phyloP scores from a whole-genome alignment of 92 coral and sea anemone genomes.

The Pocillopora meandrina region DNA sequence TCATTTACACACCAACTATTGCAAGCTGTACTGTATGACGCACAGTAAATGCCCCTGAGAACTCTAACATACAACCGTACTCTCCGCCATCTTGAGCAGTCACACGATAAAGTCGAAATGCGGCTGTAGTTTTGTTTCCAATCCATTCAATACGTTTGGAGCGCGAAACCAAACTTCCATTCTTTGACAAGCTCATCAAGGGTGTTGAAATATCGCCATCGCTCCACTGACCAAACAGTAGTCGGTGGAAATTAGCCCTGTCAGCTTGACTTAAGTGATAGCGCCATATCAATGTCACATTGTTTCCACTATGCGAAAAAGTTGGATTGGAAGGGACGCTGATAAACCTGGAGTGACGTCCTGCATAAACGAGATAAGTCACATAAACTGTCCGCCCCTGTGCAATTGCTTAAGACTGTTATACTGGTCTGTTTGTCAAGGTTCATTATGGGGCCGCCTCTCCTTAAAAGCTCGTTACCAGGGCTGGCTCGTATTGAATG shows the following conservation, averaged over 20 bases:
- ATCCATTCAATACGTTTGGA: conserved; percentile 15
- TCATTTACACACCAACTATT: conserved; percentile 32
- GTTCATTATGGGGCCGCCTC: too few relatives aligned
- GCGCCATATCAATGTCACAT: conserved; percentile 47
- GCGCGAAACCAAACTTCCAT: conserved; percentile 4
- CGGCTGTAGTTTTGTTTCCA: conserved; percentile 21
- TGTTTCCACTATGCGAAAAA: conserved; percentile 27
- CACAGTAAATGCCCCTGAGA: conserved; percentile 6
- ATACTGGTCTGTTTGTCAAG: too few relatives aligned
- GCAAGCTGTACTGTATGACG: conserved; percentile 29
- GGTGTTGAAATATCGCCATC: conserved; percentile 37
- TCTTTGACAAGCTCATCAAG: conserved; percentile 5
- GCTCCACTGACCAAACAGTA: conserved; percentile 32
- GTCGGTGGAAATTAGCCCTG: conserved; percentile 10
- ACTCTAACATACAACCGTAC: conserved; percentile 37
- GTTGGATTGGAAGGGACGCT: conserved; percentile 43
- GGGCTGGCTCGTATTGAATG: too few relatives aligned
- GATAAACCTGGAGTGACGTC: conserved; percentile 39
- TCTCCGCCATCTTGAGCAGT: conserved; percentile 3
- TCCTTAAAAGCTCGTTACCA: too few relatives aligned
- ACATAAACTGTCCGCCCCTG: not conserved
- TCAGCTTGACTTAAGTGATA: conserved; percentile 22
- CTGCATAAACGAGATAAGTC: conserved; percentile 1
- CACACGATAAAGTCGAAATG: conserved; percentile 27
- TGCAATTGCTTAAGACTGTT: too few relatives aligned